Percentiles rank a stretch among this genome's conserved stretches.
These are phyloP conservation scores for Seira ritae DNA, from an alignment of 2,888 invertebrate species.

Conservation along the genomic window DNA sequence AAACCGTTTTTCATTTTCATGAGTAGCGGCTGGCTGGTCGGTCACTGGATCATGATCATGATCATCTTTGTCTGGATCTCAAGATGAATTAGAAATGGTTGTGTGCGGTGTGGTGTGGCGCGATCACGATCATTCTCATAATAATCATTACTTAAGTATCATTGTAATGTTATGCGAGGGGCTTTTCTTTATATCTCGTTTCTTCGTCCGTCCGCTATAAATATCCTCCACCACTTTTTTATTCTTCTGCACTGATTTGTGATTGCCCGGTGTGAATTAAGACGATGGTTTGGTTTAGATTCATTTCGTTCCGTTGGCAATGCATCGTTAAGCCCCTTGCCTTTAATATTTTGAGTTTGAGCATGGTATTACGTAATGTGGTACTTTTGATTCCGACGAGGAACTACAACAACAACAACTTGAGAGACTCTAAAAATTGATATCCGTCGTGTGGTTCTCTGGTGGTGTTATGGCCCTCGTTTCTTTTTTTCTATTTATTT, in stretches of 20 bases:
- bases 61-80: too few species aligned
- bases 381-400: background rate
- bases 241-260: conserved; percentile 7
- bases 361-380: conserved; percentile 3
- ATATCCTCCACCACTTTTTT: background rate
- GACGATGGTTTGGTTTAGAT: background rate
- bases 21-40: too few species aligned
- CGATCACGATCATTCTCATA: too few species aligned
- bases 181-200: too few species aligned
- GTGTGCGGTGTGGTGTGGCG: background rate
- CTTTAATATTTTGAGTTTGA: too few species aligned
- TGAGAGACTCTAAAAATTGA: background rate
- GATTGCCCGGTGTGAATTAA: background rate
- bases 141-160: background rate
- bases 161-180: background rate
- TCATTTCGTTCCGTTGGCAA: too few species aligned
- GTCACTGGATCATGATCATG: too few species aligned
- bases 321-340: too few species aligned
- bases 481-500: conserved; percentile 57
- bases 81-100: background rate
- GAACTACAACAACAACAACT: background rate
- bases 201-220: background rate
- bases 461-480: conserved; percentile 17
- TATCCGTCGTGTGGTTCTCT: background rate
- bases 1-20: too few species aligned